Conservation (phyloP, 1,140 invertebrate species). For the Asobara japonica region DNA sequence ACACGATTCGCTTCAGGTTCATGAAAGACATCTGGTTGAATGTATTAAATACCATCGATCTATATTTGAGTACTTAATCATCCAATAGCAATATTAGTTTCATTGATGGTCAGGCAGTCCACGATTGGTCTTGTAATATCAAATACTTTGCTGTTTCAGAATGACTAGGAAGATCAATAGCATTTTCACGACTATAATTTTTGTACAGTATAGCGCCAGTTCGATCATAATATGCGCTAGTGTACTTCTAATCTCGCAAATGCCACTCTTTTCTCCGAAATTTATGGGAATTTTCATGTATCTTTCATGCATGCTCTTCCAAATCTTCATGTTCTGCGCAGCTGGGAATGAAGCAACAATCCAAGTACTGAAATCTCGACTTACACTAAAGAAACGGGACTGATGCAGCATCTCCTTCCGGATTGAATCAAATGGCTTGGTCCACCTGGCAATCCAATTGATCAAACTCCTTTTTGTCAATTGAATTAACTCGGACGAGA, state of each 20-base stretch:
- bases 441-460: too few relatives aligned
- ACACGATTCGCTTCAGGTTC: not conserved
- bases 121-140: too few relatives aligned
- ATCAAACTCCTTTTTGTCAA: too few relatives aligned
- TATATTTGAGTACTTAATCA: not conserved
- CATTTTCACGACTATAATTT: not conserved
- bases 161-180: not conserved
- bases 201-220: not conserved
- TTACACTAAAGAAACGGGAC: too few relatives aligned
- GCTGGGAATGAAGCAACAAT: slow-evolving; percentile 4
- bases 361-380: not conserved
- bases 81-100: too few relatives aligned
- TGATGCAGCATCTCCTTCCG: too few relatives aligned
- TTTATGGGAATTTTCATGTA: not conserved
- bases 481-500: too few relatives aligned
- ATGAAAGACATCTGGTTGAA: not conserved
- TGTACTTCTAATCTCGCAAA: not conserved
- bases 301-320: not conserved
- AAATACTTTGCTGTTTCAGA: not conserved
- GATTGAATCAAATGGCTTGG: too few relatives aligned
- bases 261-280: not conserved
- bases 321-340: slow-evolving; percentile 3
- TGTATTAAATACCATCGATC: not conserved
- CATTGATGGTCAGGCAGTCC: too few relatives aligned
- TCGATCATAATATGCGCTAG: not conserved